Percentiles rank a stretch among this genome's conserved stretches.
These are phyloP conservation scores for Etheostoma nigrum DNA, from an alignment of 2,797 vertebrate genomes.

Conservation along the genomic window DNA sequence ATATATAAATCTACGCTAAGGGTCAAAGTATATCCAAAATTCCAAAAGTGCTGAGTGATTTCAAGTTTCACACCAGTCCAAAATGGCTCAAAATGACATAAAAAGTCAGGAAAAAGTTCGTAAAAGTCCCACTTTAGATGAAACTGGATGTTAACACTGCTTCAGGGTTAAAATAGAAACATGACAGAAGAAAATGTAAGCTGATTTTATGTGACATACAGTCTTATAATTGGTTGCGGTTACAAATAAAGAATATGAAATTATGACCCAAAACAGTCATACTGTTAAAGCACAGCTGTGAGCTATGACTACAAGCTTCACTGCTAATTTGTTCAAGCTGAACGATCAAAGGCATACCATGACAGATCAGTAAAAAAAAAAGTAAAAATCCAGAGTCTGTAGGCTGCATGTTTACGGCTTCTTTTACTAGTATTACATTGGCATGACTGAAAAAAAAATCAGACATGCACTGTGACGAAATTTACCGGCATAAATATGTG, in stretches of 20 bases:
- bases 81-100: not conserved
- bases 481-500: not conserved
- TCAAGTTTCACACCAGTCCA: not conserved
- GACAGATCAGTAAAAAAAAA: not conserved
- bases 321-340: not conserved
- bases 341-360: not conserved
- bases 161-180: constrained; percentile 7
- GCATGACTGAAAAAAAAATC: not conserved
- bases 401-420: not conserved
- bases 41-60: not conserved
- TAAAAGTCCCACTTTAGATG: not conserved
- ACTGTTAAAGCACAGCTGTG: too few relatives aligned
- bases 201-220: not conserved
- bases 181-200: not conserved
- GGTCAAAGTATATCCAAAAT: not conserved
- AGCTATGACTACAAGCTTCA: not conserved
- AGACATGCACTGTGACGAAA: not conserved
- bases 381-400: not conserved
- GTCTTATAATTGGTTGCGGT: not conserved
- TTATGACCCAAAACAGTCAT: not conserved
- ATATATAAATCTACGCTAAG: not conserved
- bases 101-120: not conserved
- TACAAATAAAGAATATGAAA: not conserved
- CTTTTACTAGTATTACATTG: not conserved
- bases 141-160: not conserved